Evolutionary conservation across 2,888 invertebrate species (phyloP), one percentile per base, ranked within the genome.

Genomic region (Chrysolina oricalcia): DNA sequence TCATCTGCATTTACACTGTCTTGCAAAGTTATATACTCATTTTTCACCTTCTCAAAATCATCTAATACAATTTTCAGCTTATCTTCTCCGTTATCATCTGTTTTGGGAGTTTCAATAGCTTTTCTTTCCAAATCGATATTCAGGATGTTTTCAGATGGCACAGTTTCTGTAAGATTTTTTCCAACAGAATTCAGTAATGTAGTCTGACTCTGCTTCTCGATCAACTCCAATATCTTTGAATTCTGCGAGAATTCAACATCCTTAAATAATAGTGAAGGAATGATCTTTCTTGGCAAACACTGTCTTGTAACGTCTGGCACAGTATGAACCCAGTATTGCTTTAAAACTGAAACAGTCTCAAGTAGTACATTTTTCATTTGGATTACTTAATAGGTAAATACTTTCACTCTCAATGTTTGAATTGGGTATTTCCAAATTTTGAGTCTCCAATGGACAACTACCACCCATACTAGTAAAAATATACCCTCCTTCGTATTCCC

Each of bases 281-380:
- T 85, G 63, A 89, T 80, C 77, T 86, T 83, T 70, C 80, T 82
- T 65, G 72, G 67, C 11, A 80, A 73, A 81, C 88, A 89, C 72
- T 89, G 89, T 77, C 84, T 84, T n/a, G 87, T 87, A 11, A 89
- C 86, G 70, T 83, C 85, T 10, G 87, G 85, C 50, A 88, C 81
- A 77, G 85, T 80, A 72, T 85, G 85, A 71, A 86, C 81, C 86
- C 87, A 87, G 81, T 89, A 89, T 70, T 87, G 82, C 75, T 87
- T 86, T 59, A 86, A 81, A 73, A 80, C 88, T 89, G 76, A 78
- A 76, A 78, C 78, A 75, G 73, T 74, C 11, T 53, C n/a, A 40
- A 46, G 48, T 19, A 43, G 41, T 41, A 35, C 5, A 21, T 19
- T 27, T 17, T 46, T 19, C 46, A 48, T 21, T n/a, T n/a, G n/a